Percentiles rank a stretch among this genome's conserved stretches.
Conservation (phyloP, 2,797 vertebrate genomes). For the Neosalanx taihuensis region DNA sequence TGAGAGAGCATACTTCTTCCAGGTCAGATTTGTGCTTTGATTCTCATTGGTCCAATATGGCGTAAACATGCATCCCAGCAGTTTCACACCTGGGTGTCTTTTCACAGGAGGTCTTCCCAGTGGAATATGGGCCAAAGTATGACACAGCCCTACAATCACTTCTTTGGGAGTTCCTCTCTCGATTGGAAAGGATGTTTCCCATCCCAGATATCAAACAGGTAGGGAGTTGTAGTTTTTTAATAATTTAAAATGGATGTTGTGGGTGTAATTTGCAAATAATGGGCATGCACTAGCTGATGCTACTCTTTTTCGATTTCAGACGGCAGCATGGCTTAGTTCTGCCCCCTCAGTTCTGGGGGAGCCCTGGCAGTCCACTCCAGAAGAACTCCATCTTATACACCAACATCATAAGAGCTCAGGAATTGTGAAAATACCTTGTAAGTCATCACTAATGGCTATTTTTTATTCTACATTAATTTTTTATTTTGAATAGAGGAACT, state of each 20-base stretch:
- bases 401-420: slow-evolving; percentile 57
- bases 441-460: slow-evolving; percentile 27
- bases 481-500: background rate
- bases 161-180: slow-evolving; percentile 75
- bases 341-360: slow-evolving; percentile 59
- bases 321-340: slow-evolving; percentile 64
- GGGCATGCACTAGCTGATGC: background rate
- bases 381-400: slow-evolving; percentile 56
- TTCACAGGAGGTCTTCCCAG: slow-evolving; percentile 76
- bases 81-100: background rate
- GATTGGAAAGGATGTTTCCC: slow-evolving; percentile 64
- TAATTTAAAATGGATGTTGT: background rate
- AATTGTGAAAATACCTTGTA: slow-evolving; percentile 55
- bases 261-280: background rate
- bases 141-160: slow-evolving; percentile 74
- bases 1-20: slow-evolving; percentile 75
- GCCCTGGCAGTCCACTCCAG: slow-evolving; percentile 54
- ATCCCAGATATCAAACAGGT: slow-evolving; percentile 69
- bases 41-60: background rate
- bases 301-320: slow-evolving; percentile 45
- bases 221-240: background rate
- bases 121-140: slow-evolving; percentile 78
- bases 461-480: background rate
- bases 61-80: background rate
- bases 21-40: slow-evolving; percentile 52